Base-by-base conservation (phyloP, 2,113 vertebrate species). In the Cryptomyrus ogoouensis region DNA sequence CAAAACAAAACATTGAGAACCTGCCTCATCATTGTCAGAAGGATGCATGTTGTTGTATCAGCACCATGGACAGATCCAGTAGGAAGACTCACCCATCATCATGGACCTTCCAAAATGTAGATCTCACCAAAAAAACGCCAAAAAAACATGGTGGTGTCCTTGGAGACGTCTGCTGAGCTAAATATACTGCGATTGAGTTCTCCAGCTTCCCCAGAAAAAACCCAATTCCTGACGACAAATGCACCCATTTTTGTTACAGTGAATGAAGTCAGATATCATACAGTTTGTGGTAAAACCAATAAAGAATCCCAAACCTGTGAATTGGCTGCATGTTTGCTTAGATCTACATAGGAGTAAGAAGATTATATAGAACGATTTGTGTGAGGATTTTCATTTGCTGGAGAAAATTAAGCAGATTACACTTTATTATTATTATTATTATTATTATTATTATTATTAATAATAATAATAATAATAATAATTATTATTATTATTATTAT, bases 51-150 rank as follows among this genome's bases (percentile, higher is more conserved):
- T 8, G 88, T 47, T 74, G 27, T 80, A 77, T 91, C 88, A 90
- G 88, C 62, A 91, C 89, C 91, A 89, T 47, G 90, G 91, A 88
- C 85, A 90, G 91, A 42, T 87, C 53, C 77, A 56, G 12, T 53
- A 31, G 49, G 21, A 27, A 5, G 8, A 62, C 5, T 56, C n/a
- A 13, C 27, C 47, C 50, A 53, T 56, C 50, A 17, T 53, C 13
- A 35, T 8, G 1, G 49, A 56, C 49, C 12, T 56, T 21, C 15
- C 27, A 35, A 39, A 49, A 85, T 84, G 83, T 84, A 49, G 46
- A 24, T 47, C 46, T 84, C 46, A 44, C 83, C 47, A 84, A 84
- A 84, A 46, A 21, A n/a, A 46, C 2, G 10, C 12, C 31, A 0
- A 35, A 77, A 39, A 80, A 42, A 2, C 35, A 56, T 13, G 35